phyloP scores from a whole-genome alignment of 2,888 invertebrate species.

The Mimachlamys varia region DNA sequence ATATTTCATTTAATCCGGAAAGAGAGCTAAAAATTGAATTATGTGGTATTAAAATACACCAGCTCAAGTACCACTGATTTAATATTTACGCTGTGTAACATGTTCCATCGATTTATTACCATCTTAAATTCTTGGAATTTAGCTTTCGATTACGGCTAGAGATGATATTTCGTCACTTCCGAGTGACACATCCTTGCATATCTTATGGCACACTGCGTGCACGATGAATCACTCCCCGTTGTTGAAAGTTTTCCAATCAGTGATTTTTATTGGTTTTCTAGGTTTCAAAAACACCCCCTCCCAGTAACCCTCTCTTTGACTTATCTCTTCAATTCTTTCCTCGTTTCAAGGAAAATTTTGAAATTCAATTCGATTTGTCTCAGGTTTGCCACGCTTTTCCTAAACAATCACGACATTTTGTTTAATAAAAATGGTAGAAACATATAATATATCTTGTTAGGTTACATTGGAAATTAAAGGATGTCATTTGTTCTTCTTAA shows the following conservation, averaged over 20 bases:
- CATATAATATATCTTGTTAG: too few relatives aligned
- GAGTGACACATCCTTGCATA: not conserved
- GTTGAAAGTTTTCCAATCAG: not conserved
- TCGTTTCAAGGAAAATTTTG: too few relatives aligned
- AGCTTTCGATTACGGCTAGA: not conserved
- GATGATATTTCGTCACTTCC: not conserved
- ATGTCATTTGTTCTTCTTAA: too few relatives aligned
- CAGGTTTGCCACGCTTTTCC: too few relatives aligned
- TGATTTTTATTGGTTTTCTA: not conserved
- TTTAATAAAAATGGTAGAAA: too few relatives aligned
- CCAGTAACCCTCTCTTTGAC: too few relatives aligned
- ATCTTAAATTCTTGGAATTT: not conserved
- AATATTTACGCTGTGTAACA: not conserved
- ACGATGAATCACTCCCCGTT: not conserved
- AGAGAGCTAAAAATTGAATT: not conserved
- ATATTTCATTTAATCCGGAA: not conserved
- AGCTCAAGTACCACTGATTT: not conserved
- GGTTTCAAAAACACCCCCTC: too few relatives aligned
- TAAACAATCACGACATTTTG: too few relatives aligned
- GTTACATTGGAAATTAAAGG: too few relatives aligned
- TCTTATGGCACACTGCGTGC: not conserved
- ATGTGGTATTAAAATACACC: not conserved
- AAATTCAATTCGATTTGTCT: too few relatives aligned
- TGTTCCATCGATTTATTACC: not conserved
- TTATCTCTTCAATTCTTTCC: too few relatives aligned